These are phyloP conservation scores for Bujurquina vittata DNA, from an alignment of 2,113 vertebrate genomes.

Conservation along the genomic window DNA sequence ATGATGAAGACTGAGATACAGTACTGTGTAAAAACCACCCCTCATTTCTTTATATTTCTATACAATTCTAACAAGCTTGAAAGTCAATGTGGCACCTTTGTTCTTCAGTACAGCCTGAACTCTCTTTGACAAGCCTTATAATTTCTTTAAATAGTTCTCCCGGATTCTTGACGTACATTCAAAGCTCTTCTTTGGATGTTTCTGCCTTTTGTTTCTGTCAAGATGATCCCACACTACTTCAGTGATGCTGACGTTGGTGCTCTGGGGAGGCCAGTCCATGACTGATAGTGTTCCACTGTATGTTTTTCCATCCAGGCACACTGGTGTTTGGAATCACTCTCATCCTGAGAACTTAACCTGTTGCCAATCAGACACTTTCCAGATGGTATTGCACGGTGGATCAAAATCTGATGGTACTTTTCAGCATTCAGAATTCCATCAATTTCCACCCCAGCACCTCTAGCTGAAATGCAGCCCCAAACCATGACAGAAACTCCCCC, in stretches of 20 bases:
- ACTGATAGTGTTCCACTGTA: background rate
- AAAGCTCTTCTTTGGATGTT: background rate
- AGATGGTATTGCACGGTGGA: background rate
- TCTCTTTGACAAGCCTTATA: accelerated
- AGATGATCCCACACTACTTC: background rate
- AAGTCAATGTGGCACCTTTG: background rate
- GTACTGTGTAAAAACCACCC: background rate
- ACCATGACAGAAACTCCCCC: background rate
- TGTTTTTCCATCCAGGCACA: background rate
- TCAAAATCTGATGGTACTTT: background rate
- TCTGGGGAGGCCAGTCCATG: no score
- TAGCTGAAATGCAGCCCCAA: background rate
- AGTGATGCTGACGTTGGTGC: no score
- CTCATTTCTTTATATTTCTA: background rate
- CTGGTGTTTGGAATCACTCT: background rate
- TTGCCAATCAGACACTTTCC: background rate
- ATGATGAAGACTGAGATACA: background rate
- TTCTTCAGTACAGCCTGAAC: accelerated
- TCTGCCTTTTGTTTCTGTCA: background rate
- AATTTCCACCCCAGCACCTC: background rate
- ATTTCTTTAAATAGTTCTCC: background rate
- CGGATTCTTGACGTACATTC: background rate
- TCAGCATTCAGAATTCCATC: background rate
- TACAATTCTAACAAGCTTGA: background rate
- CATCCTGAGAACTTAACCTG: background rate